Evolutionary conservation across 2,797 vertebrate species (phyloP), one percentile per base, ranked within the genome.

Genomic region (Eulemur albifrons): DNA sequence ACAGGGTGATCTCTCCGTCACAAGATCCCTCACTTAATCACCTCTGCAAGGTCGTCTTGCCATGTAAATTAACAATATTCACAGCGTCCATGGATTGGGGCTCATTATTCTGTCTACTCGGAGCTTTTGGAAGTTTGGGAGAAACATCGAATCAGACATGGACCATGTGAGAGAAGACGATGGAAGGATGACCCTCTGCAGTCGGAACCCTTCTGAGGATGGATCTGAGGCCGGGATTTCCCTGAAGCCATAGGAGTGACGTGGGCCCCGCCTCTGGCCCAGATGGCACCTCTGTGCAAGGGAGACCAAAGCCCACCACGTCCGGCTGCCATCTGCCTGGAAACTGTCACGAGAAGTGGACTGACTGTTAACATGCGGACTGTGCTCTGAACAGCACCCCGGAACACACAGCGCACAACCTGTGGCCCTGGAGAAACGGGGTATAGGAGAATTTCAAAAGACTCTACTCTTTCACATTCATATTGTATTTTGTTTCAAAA

Each of bases 361-460:
- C 48, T 6, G 12, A 8, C 3, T 54, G 21, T 21, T 54, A 21
- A 54, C 0, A 14, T 1, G 0, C 1, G 0, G 27, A n/a, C 80
- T 2, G 0, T 9, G 6, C 12, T 38, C 13, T 25, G 27, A 65
- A 65, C 27, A 25, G 21, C 11, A 5, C 21, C 30, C 48, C 5
- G 32, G 57, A 30, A 50, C 4, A 20, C 8, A 4, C 20, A 40
- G 3, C 2, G 6, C 13, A 50, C 43, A 43, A 43, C 43, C 12
- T 3, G 0, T 18, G 61, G 32, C 35, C 18, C 27, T 7, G 52
- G 48, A 52, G 21, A 63, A 35, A 3, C 1, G 14, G 43, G 43
- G 10, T 18, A 20, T 6, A 17, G 12, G 23, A 70, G 15, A 50
- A 70, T 17, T 45, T 5, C 14, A 40, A 6, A 21, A 61, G n/a